phyloP scores from a whole-genome alignment of 2,888 invertebrate species.

The Lymantria dispar region DNA sequence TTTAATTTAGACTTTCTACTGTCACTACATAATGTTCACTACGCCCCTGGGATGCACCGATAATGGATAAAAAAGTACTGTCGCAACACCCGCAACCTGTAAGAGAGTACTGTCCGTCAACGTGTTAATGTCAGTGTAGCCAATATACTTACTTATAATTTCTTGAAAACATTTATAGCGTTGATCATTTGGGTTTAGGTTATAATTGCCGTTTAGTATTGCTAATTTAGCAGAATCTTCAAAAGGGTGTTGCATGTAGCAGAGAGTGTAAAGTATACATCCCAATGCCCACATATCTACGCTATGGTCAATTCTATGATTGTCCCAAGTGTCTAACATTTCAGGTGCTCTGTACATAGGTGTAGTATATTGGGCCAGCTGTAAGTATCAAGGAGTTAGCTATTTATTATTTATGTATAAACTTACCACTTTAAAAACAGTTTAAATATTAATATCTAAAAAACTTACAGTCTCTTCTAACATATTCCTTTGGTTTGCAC shows the following conservation, averaged over 20 bases:
- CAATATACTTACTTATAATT: slow-evolving; percentile 88
- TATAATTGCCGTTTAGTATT: slow-evolving; percentile 98
- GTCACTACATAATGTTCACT: no score
- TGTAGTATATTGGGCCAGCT: slow-evolving; percentile 91
- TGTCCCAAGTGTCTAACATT: slow-evolving; percentile 98
- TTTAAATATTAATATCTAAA: background rate
- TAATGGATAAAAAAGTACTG: no score
- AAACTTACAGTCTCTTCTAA: slow-evolving; percentile 94
- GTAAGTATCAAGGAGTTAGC: slow-evolving; percentile 40
- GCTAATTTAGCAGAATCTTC: slow-evolving; percentile 97
- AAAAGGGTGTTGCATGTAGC: slow-evolving; percentile 97
- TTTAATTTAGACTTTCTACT: no score
- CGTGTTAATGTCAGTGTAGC: background rate
- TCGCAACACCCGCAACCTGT: no score
- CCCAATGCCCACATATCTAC: slow-evolving; percentile 99
- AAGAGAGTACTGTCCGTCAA: no score
- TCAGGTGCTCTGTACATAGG: slow-evolving; percentile 99
- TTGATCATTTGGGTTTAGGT: slow-evolving; percentile 90
- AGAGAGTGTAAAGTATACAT: slow-evolving; percentile 95
- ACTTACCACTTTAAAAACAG: background rate
- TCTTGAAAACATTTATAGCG: slow-evolving; percentile 93
- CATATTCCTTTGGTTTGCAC: slow-evolving; percentile 93
- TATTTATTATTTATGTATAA: background rate
- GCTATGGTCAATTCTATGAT: slow-evolving; percentile 94
- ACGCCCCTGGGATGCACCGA: no score